A percentile compares a stretch with the other conserved stretches of the same genome.
Evolutionary conservation across 2,888 invertebrate genomes (phyloP).

Genomic region (Notodonta ziczac): DNA sequence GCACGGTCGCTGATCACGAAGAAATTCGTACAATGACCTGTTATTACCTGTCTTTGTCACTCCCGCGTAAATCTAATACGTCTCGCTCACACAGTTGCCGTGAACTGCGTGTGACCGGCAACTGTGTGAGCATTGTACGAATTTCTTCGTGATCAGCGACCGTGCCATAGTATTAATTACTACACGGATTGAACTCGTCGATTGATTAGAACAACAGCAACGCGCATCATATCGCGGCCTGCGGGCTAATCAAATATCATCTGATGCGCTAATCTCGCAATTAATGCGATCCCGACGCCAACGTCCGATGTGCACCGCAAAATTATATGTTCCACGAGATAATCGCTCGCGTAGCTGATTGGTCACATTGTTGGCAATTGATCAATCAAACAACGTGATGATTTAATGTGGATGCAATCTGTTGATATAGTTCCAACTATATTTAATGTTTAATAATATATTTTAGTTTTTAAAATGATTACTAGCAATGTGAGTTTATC

Average conservation of each 20-base stretch:
- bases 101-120: too few species aligned
- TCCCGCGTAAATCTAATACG: too few species aligned
- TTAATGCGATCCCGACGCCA: slow-evolving; percentile 55
- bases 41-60: too few species aligned
- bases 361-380: slow-evolving; percentile 46
- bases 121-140: too few species aligned
- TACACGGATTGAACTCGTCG: neutral
- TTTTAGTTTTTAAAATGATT: too few species aligned
- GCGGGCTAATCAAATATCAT: slow-evolving; percentile 58
- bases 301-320: slow-evolving; percentile 59
- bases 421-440: too few species aligned
- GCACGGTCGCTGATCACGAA: too few species aligned
- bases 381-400: slow-evolving; percentile 27
- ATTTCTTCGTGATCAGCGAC: too few species aligned
- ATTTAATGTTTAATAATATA: too few species aligned
- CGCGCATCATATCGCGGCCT: slow-evolving; percentile 34
- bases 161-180: slow-evolving; percentile 4
- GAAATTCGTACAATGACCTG: too few species aligned
- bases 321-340: slow-evolving; percentile 66
- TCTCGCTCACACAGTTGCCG: too few species aligned
- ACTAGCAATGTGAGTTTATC: too few species aligned
- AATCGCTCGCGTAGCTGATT: slow-evolving; percentile 60
- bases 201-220: slow-evolving; percentile 8
- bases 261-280: slow-evolving; percentile 58
- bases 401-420: slow-evolving; percentile 34